phyloP scores from a whole-genome alignment of 2,113 vertebrate species.

The Dicaeum eximium region DNA sequence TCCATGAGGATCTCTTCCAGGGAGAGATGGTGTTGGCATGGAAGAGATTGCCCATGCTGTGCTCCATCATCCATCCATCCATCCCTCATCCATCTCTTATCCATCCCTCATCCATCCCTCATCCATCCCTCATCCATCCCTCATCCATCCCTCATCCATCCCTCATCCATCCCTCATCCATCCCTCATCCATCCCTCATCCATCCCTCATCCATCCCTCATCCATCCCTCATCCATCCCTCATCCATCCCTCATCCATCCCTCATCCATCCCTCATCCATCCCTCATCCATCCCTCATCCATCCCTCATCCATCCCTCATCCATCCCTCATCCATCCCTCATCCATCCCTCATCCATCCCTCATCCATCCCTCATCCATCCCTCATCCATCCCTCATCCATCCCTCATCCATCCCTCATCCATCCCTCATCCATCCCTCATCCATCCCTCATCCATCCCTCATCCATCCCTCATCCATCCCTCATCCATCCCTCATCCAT shows the following conservation, averaged over 20 bases:
- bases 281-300: background rate
- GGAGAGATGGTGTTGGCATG: background rate
- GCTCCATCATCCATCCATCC: background rate
- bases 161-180: background rate
- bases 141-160: background rate
- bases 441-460: background rate
- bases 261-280: background rate
- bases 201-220: background rate
- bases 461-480: background rate
- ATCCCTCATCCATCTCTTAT: background rate
- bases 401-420: background rate
- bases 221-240: background rate
- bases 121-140: no score
- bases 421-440: background rate
- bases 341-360: background rate
- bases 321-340: background rate
- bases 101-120: background rate
- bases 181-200: background rate
- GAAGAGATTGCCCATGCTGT: accelerated
- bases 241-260: background rate
- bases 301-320: background rate
- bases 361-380: background rate
- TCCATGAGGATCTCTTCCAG: background rate
- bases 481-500: background rate
- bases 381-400: background rate